Evolutionary conservation across 2,797 vertebrate species (phyloP), one percentile per base, ranked within the genome.

Genomic region (Melanogrammus aeglefinus): DNA sequence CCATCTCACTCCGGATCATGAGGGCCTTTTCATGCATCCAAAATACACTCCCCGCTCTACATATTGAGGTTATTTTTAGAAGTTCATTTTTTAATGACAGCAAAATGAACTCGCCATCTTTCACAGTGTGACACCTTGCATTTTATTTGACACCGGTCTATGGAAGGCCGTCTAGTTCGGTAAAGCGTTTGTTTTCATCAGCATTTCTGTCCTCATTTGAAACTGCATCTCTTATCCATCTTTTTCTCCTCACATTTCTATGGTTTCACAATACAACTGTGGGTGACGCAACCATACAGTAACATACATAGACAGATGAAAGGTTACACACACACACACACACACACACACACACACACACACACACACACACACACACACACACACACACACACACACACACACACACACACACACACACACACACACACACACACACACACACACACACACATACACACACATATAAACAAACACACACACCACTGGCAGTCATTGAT

Each of bases 221-320:
- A 71, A 31, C 16, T 29, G 69, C 69, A 29, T 86, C 77, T 79
- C 75, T 27, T 33, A 33, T 63, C 73, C 73, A 33, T 74, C 70
- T 78, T 38, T 76, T 27, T 72, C 41, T 80, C 77, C 73, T 71
- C 75, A 78, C 29, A 80, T 89, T 89, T 90, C 86, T 86, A 74
- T 79, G 0, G 51, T 90, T 90, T 88, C 87, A 84, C 85, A 88
- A 87, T 86, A 80, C 83, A 74, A 16, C 88, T 57, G 74, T 91
- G 88, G 90, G 73, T 91, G 88, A 91, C 88, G 88, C 85, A 92
- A 92, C 83, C 86, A 80, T 85, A 88, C 83, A 84, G 88, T 87
- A 91, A 92, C 88, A 74, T 33, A 78, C 74, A 33, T 72, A 79
- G 69, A 75, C 80, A 77, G 14, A 10, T 69, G 41, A 29, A 63